Evolutionary conservation across 2,888 invertebrate species (phyloP).

Genomic region (Scaptodrosophila latifasciaeformis): DNA sequence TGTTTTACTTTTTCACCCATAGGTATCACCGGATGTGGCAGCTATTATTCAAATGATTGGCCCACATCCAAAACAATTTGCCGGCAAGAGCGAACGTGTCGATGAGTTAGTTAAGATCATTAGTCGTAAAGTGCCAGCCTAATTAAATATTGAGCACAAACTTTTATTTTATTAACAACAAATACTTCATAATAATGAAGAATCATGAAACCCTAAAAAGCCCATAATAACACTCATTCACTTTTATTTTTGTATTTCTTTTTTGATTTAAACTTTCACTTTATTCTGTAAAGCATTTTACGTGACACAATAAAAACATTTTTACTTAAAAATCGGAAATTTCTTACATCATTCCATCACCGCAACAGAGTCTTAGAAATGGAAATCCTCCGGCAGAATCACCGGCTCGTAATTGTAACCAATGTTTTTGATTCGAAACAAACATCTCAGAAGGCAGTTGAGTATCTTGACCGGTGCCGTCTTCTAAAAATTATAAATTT

Average conservation of each 20-base stretch:
- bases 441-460: slow-evolving; percentile 94
- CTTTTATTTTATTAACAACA: no score
- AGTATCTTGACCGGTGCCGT: slow-evolving; percentile 76
- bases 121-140: slow-evolving; percentile 78
- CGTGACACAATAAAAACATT: slow-evolving; percentile 58
- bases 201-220: slow-evolving; percentile 5
- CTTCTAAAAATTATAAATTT: slow-evolving; percentile 74
- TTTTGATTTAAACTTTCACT: no score
- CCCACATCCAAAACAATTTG: slow-evolving; percentile 88
- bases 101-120: slow-evolving; percentile 88
- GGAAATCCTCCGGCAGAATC: slow-evolving; percentile 51
- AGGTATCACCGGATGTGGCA: slow-evolving; percentile 90
- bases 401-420: slow-evolving; percentile 84
- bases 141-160: no score
- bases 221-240: slow-evolving; percentile 27
- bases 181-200: neutral
- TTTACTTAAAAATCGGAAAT: slow-evolving; percentile 21
- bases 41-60: slow-evolving; percentile 94
- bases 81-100: slow-evolving; percentile 86
- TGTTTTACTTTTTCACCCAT: no score
- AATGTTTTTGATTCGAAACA: slow-evolving; percentile 92
- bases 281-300: slow-evolving; percentile 68
- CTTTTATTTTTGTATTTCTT: slow-evolving; percentile 36
- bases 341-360: slow-evolving; percentile 47
- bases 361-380: slow-evolving; percentile 57